Evolutionary conservation across 2,113 vertebrate genomes (phyloP).

Genomic region (Passer montanus): DNA sequence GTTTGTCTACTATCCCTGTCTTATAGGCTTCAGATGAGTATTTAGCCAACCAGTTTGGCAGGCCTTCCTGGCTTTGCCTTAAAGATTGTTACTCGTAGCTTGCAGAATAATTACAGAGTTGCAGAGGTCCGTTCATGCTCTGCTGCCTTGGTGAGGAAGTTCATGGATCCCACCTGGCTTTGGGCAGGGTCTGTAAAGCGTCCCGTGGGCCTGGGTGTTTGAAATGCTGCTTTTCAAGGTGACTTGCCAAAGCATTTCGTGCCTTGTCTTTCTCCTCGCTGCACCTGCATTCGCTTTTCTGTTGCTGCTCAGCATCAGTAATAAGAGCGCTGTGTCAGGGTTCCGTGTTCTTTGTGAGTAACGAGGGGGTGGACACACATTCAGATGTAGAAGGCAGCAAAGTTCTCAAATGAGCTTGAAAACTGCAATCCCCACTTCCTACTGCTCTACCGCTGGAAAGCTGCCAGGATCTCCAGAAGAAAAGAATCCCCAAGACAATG

Average conservation of each 20-base stretch:
- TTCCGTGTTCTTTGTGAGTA: not conserved
- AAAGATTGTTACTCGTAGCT: not conserved
- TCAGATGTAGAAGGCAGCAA: not conserved
- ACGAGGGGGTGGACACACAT: not conserved
- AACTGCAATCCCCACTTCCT: not conserved
- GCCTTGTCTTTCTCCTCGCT: not conserved
- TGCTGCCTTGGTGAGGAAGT: not conserved
- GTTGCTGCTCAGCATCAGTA: rapidly evolving
- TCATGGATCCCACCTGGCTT: not conserved
- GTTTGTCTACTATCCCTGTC: not conserved
- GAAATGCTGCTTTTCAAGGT: not conserved
- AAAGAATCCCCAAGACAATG: not conserved
- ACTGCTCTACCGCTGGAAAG: not conserved
- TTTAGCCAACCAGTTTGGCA: not conserved
- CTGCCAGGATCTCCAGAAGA: not conserved
- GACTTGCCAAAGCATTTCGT: not conserved
- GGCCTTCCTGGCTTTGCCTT: not conserved
- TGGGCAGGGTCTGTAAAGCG: rapidly evolving
- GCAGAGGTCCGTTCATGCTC: not conserved
- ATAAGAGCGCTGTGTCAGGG: not conserved
- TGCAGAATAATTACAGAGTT: not conserved
- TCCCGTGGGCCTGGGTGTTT: not conserved
- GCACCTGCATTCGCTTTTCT: not conserved
- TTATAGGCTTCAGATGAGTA: not conserved
- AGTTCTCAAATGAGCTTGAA: not conserved